Evolutionary conservation across 2,888 invertebrate genomes (phyloP).

Genomic region (Disparrhopalites patrizii): DNA sequence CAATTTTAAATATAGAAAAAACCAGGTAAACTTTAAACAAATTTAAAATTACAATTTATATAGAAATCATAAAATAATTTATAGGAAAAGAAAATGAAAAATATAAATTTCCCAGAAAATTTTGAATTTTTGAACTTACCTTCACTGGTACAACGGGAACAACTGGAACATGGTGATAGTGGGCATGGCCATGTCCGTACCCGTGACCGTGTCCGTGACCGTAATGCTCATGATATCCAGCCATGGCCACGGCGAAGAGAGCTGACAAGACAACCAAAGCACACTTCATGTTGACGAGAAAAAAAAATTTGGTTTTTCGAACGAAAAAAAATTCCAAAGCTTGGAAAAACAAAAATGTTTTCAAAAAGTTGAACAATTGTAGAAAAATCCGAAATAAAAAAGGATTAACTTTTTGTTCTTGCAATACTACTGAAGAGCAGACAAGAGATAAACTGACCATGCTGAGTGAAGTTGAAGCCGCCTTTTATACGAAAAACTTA

Average conservation of each 20-base stretch:
- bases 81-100: neutral
- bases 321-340: constrained; percentile 19
- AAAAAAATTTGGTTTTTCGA: no score
- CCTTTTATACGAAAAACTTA: constrained; percentile 20
- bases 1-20: neutral
- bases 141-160: constrained; percentile 42
- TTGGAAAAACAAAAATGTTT: constrained; percentile 14
- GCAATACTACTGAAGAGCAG: no score
- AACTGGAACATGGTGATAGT: constrained; percentile 32
- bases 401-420: neutral
- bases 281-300: constrained; percentile 43
- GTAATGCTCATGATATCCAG: constrained; percentile 33
- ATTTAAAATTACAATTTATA: neutral
- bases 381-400: neutral
- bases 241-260: constrained; percentile 37
- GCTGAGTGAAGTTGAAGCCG: constrained; percentile 11
- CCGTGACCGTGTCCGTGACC: constrained; percentile 31
- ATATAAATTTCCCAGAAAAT: neutral
- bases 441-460: constrained; percentile 16
- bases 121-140: constrained; percentile 15
- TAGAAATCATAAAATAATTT: neutral
- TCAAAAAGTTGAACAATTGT: constrained; percentile 1
- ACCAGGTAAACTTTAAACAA: neutral
- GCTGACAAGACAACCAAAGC: constrained; percentile 38
- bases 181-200: constrained; percentile 22